phyloP scores from a whole-genome alignment of 2,113 vertebrate genomes.

The Oophaga pumilio region DNA sequence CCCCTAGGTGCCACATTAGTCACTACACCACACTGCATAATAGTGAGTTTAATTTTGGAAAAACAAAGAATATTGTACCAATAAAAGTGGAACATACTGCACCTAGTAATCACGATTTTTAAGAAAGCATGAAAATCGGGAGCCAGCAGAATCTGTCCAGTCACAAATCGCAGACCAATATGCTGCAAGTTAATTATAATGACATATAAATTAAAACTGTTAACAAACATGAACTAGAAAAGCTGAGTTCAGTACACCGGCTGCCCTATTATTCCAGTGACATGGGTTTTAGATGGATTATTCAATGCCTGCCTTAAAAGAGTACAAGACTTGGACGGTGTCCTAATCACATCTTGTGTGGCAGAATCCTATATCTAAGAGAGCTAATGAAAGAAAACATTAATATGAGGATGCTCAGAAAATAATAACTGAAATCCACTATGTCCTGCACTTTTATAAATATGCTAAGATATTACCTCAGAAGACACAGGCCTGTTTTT shows the following conservation, averaged over 20 bases:
- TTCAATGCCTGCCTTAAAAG: background rate
- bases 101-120: too few relatives aligned
- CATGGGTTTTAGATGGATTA: slow-evolving; percentile 27
- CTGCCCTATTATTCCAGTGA: slow-evolving; percentile 23
- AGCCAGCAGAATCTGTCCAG: too few relatives aligned
- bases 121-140: too few relatives aligned
- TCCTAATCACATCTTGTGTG: background rate
- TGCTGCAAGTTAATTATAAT: background rate
- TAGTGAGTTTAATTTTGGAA: too few relatives aligned
- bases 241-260: background rate
- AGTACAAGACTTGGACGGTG: background rate
- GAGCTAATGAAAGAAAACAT: slow-evolving; percentile 42
- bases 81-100: too few relatives aligned
- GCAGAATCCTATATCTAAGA: background rate
- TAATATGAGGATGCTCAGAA: slow-evolving; percentile 34
- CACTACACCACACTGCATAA: too few relatives aligned
- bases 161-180: too few relatives aligned
- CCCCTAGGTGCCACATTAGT: too few relatives aligned
- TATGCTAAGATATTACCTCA: slow-evolving; percentile 46
- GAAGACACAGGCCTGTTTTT: slow-evolving; percentile 24
- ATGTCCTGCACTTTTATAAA: slow-evolving; percentile 32
- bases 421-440: slow-evolving; percentile 45
- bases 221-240: background rate
- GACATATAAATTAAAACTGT: background rate
- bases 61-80: too few relatives aligned